phyloP scores from a whole-genome alignment of 1,140 invertebrate species.

The Zaprionus nigranus region DNA sequence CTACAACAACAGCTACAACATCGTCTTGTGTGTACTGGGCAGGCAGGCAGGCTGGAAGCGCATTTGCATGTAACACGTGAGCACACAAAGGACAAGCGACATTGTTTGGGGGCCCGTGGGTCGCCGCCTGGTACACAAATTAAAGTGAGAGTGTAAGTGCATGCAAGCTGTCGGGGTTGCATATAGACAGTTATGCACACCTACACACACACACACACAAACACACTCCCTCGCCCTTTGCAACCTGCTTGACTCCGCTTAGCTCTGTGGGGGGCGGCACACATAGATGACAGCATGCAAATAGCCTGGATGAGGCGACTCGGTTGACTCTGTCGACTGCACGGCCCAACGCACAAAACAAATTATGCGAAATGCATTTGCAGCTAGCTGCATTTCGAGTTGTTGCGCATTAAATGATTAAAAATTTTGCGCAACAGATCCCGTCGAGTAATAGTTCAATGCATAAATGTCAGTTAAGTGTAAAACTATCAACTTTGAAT shows the following conservation, averaged over 20 bases:
- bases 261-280: constrained; percentile 9
- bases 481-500: neutral
- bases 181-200: constrained; percentile 13
- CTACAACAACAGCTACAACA: constrained; percentile 22
- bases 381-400: constrained; percentile 35
- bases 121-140: constrained; percentile 72
- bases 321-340: constrained; percentile 24
- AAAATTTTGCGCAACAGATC: constrained; percentile 42
- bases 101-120: constrained; percentile 63
- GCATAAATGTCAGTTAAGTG: constrained; percentile 20
- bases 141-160: constrained; percentile 80
- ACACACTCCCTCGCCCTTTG: neutral
- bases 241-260: neutral
- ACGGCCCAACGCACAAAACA: constrained; percentile 72
- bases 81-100: constrained; percentile 78
- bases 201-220: constrained; percentile 6
- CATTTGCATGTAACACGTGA: constrained; percentile 82
- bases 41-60: constrained; percentile 54
- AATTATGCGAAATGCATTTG: constrained; percentile 80
- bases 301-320: constrained; percentile 21
- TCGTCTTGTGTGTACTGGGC: constrained; percentile 38
- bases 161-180: constrained; percentile 55
- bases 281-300: constrained; percentile 49
- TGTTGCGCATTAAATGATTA: constrained; percentile 75
- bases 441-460: constrained; percentile 34